These are phyloP conservation scores for Fabriciana adippe DNA, from an alignment of 2,888 invertebrate species.

Conservation along the genomic window DNA sequence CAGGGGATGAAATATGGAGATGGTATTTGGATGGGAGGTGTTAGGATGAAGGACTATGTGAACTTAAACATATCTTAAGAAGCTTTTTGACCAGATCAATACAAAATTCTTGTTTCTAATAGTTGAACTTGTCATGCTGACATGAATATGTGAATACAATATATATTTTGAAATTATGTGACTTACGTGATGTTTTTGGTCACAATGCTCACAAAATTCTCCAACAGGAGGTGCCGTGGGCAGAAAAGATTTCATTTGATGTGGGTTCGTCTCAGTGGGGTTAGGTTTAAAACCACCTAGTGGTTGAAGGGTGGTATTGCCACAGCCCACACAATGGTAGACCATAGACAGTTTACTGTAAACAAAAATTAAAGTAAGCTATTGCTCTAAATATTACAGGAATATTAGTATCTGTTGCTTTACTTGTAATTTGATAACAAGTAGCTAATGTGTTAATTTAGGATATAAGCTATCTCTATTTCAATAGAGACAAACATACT, in stretches of 20 bases:
- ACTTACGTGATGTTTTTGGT: constrained; percentile 87
- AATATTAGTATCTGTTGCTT: no score
- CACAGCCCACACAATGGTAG: constrained; percentile 95
- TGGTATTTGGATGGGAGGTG: no score
- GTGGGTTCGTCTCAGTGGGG: constrained; percentile 80
- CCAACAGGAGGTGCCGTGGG: constrained; percentile 87
- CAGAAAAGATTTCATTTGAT: constrained; percentile 83
- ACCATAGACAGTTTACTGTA: constrained; percentile 92
- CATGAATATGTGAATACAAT: no score
- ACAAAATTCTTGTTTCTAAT: no score
- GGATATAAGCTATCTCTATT: no score
- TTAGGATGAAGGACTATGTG: no score
- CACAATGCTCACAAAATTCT: constrained; percentile 88
- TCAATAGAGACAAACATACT: no score
- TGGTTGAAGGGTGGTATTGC: constrained; percentile 88
- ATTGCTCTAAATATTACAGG: neutral
- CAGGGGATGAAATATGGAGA: no score
- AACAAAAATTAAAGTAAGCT: constrained; percentile 20
- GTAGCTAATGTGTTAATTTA: neutral
- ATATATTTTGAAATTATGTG: neutral
- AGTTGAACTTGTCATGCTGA: neutral
- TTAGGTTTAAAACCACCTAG: constrained; percentile 85
- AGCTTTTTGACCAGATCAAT: no score
- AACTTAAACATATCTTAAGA: no score
- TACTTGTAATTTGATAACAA: no score